phyloP scores from a whole-genome alignment of 2,113 vertebrate genomes.

The Jacana jacana region DNA sequence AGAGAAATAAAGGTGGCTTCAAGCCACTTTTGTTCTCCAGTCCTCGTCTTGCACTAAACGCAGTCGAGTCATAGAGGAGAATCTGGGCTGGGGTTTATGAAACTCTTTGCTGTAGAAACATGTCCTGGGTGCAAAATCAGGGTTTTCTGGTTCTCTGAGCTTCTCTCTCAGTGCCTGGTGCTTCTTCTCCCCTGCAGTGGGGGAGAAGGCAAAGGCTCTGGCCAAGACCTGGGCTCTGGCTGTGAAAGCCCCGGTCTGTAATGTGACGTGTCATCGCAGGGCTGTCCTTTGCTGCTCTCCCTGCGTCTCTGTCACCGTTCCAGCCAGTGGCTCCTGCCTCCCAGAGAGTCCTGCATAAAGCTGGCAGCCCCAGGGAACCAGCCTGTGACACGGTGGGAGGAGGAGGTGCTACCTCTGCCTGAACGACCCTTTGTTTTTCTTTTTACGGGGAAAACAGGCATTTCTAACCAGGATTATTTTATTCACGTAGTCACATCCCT shows the following conservation, averaged over 20 bases:
- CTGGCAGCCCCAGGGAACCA: background rate
- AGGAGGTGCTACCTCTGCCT: background rate
- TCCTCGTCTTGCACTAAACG: background rate
- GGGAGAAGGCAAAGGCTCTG: background rate
- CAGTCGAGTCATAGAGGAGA: background rate
- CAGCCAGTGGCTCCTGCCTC: background rate
- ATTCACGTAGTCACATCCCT: background rate
- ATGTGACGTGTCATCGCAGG: background rate
- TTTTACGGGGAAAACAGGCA: background rate
- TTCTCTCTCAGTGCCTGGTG: background rate
- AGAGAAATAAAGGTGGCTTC: constrained; percentile 35
- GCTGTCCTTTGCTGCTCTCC: background rate
- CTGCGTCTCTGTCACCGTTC: accelerated
- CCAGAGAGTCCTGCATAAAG: background rate
- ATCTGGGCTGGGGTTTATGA: constrained; percentile 6
- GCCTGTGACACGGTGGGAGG: accelerated
- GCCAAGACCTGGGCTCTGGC: background rate
- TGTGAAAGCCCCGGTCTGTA: background rate
- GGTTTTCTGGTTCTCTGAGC: background rate
- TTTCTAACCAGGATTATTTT: background rate
- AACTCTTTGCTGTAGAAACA: background rate
- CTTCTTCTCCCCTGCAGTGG: background rate
- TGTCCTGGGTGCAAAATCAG: background rate
- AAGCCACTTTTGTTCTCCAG: constrained; percentile 56
- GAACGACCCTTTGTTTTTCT: background rate